Percentiles rank a stretch among this genome's conserved stretches.
Evolutionary conservation across 2,797 vertebrate species (phyloP).

Genomic region (Xiphophorus birchmanni): DNA sequence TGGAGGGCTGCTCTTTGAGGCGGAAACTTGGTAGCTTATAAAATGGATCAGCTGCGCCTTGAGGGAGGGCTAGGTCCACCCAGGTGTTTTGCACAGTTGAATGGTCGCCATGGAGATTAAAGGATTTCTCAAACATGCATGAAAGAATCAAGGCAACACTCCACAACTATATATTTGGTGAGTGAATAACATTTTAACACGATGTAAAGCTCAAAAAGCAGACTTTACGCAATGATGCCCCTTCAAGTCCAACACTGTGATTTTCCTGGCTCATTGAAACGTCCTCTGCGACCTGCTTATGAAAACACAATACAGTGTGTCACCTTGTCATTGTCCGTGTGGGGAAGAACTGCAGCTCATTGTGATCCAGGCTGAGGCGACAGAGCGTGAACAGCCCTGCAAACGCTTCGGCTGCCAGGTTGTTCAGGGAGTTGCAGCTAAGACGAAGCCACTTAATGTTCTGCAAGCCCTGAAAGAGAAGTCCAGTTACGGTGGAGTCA

Average conservation of each 20-base stretch:
- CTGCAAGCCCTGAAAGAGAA: constrained; percentile 81
- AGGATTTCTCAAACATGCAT: too few relatives aligned
- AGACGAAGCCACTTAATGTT: constrained; percentile 86
- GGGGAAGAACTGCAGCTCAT: constrained; percentile 91
- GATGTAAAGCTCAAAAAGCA: too few relatives aligned
- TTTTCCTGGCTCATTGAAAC: not conserved
- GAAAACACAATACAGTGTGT: not conserved
- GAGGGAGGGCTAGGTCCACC: too few relatives aligned
- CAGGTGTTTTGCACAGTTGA: too few relatives aligned
- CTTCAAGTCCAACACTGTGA: not conserved
- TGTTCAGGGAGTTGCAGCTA: constrained; percentile 88
- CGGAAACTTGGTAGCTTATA: too few relatives aligned
- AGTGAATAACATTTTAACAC: too few relatives aligned
- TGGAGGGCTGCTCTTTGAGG: too few relatives aligned
- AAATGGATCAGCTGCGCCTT: too few relatives aligned
- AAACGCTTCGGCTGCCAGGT: constrained; percentile 88
- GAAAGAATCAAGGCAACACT: too few relatives aligned
- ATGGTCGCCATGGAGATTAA: too few relatives aligned
- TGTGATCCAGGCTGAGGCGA: constrained; percentile 89
- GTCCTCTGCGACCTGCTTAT: not conserved
- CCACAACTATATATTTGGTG: too few relatives aligned
- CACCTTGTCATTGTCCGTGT: constrained; percentile 84
- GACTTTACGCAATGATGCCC: too few relatives aligned
- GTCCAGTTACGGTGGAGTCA: not conserved
- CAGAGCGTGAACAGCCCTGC: constrained; percentile 83